phyloP scores from a whole-genome alignment of 2,113 vertebrate species.

The Sakesphorus luctuosus region DNA sequence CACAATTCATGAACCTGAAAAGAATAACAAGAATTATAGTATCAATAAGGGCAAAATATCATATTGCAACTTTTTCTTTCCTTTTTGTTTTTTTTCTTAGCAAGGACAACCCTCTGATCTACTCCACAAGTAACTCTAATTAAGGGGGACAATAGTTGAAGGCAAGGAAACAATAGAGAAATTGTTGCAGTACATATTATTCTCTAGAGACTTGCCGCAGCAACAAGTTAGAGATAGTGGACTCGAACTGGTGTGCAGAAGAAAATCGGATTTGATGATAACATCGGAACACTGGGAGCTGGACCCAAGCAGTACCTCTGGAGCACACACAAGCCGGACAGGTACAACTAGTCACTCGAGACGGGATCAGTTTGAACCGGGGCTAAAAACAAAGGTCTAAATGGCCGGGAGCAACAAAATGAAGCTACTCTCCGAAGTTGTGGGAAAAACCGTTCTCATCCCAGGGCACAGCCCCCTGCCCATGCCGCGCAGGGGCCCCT shows the following conservation, averaged over 20 bases:
- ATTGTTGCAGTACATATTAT: conserved; percentile 91
- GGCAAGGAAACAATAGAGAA: conserved; percentile 93
- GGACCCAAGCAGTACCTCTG: neutral
- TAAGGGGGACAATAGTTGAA: conserved; percentile 84
- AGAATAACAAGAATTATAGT: neutral
- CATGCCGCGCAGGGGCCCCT: conserved; percentile 8
- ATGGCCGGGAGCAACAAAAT: neutral
- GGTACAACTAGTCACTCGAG: conserved; percentile 23
- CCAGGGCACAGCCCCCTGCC: conserved; percentile 26
- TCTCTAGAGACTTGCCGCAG: conserved; percentile 86
- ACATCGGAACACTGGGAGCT: conserved; percentile 32
- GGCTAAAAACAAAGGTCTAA: neutral
- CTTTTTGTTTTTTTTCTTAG: conserved; percentile 37
- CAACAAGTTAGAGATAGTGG: conserved; percentile 88
- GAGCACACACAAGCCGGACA: conserved; percentile 7
- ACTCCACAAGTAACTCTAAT: conserved; percentile 86
- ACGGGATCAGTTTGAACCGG: neutral
- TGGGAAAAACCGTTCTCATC: neutral
- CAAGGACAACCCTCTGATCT: conserved; percentile 74
- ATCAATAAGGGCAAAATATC: conserved; percentile 23
- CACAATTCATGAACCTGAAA: conserved; percentile 98
- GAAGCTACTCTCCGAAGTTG: neutral
- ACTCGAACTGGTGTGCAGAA: conserved; percentile 30
- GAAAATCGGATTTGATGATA: conserved; percentile 55
- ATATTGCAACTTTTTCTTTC: conserved; percentile 16